Percentiles rank a stretch among this genome's conserved stretches.
These are phyloP conservation scores for Amphiura filiformis DNA, from an alignment of 35 echinoderm and acorn worm species.

Conservation along the genomic window DNA sequence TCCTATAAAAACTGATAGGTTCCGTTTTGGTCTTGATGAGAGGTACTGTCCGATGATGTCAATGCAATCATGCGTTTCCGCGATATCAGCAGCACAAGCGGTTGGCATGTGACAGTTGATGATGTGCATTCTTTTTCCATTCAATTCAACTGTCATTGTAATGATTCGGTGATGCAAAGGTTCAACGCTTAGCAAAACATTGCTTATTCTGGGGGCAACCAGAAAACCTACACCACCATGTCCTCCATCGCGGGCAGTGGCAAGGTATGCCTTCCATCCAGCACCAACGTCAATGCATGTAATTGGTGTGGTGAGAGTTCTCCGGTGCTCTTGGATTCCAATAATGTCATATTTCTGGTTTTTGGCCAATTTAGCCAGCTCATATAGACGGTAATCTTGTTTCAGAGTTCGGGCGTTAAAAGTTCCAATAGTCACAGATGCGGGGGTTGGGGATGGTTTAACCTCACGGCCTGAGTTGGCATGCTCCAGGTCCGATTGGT, in stretches of 20 bases:
- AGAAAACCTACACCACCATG: constrained; percentile 27
- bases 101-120: constrained; percentile 35
- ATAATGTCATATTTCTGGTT: constrained; percentile 21
- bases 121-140: constrained; percentile 12
- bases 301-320: constrained; percentile 14
- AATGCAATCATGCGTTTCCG: constrained; percentile 20
- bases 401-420: constrained; percentile 25
- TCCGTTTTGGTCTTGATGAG: constrained; percentile 4
- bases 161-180: constrained; percentile 29
- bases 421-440: constrained; percentile 34
- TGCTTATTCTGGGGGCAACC: constrained; percentile 6
- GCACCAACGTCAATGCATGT: constrained; percentile 27
- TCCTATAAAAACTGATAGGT: constrained; percentile 12
- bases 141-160: constrained; percentile 7
- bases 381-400: constrained; percentile 28
- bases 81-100: constrained; percentile 14
- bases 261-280: constrained; percentile 39
- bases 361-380: constrained; percentile 28
- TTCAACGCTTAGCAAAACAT: constrained; percentile 9
- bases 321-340: constrained; percentile 28
- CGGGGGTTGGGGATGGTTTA: neutral
- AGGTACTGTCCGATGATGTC: constrained; percentile 29
- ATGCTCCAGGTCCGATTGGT: constrained; percentile 5
- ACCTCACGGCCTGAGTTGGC: constrained; percentile 5
- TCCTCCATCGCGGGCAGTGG: constrained; percentile 10